Conservation (phyloP, 2,797 vertebrate species). For the Periparus ater region DNA sequence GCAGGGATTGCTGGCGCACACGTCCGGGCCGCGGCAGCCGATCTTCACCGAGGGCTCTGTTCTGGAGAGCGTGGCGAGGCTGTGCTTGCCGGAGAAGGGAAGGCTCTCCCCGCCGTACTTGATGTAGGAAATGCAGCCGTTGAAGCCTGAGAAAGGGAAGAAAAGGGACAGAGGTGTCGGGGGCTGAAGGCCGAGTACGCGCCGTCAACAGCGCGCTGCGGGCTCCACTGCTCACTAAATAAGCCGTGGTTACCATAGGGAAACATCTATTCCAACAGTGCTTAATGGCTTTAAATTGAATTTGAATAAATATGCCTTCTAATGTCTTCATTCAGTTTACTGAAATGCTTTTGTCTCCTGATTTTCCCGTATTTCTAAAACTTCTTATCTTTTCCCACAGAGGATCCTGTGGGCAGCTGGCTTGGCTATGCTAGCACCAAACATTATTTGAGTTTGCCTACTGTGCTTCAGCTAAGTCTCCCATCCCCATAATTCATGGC, state of each 20-base stretch:
- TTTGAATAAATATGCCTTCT: not conserved
- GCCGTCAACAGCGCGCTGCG: rapidly evolving
- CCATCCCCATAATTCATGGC: not conserved
- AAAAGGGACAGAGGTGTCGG: not conserved
- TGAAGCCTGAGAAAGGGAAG: slow-evolving; percentile 82
- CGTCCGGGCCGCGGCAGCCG: slow-evolving; percentile 91
- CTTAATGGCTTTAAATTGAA: not conserved
- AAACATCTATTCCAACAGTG: not conserved
- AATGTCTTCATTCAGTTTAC: not conserved
- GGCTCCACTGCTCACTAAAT: not conserved
- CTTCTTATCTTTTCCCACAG: not conserved
- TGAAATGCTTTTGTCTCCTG: not conserved
- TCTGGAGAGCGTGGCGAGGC: slow-evolving; percentile 82
- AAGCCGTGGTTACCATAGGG: not conserved
- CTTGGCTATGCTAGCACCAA: not conserved
- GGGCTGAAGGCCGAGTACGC: not conserved
- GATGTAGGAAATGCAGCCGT: slow-evolving; percentile 89
- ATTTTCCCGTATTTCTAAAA: not conserved
- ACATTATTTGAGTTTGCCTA: not conserved
- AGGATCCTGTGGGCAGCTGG: not conserved
- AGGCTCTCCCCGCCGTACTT: slow-evolving; percentile 88
- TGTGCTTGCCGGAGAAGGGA: slow-evolving; percentile 90
- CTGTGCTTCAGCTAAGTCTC: not conserved
- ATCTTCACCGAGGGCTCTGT: slow-evolving; percentile 86
- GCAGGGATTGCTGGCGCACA: slow-evolving; percentile 93